Evolutionary conservation across 2,888 invertebrate species (phyloP).

Genomic region (Apodemia mormo): DNA sequence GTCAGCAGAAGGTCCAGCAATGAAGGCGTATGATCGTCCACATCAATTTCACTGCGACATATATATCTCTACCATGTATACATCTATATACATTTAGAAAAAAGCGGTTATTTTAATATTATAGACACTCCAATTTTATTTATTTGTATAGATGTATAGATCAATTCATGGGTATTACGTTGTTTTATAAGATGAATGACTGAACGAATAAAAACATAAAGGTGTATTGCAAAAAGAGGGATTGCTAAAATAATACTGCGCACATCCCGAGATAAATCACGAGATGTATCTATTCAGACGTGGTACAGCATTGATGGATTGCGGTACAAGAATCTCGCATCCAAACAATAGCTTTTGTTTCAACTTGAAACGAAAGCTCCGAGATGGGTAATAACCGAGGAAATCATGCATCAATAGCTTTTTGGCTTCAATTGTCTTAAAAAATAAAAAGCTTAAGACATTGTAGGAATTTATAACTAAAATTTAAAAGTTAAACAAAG

Average conservation of each 20-base stretch:
- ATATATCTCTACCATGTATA: too few species aligned
- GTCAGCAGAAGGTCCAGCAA: too few species aligned
- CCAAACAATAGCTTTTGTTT: constrained; percentile 30
- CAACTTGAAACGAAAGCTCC: not conserved
- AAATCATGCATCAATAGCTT: not conserved
- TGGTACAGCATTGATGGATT: constrained; percentile 32
- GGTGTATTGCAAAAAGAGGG: not conserved
- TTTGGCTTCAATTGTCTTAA: constrained; percentile 1
- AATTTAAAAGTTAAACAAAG: not conserved
- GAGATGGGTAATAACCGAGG: constrained; percentile 1
- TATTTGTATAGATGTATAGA: too few species aligned
- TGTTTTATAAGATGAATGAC: too few species aligned
- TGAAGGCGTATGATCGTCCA: too few species aligned
- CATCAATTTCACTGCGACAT: too few species aligned
- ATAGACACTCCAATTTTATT: too few species aligned
- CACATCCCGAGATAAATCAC: not conserved
- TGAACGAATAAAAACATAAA: not conserved
- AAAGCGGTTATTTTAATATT: too few species aligned
- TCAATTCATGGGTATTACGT: too few species aligned
- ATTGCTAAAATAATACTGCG: not conserved
- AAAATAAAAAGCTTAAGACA: not conserved
- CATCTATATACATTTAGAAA: too few species aligned
- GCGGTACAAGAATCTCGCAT: constrained; percentile 26
- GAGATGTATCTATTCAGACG: constrained; percentile 24
- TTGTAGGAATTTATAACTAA: not conserved